Percentiles rank a stretch among this genome's conserved stretches.
These are phyloP conservation scores for Chamaetylas fuelleborni DNA, from an alignment of 2,113 vertebrate genomes.

Conservation along the genomic window DNA sequence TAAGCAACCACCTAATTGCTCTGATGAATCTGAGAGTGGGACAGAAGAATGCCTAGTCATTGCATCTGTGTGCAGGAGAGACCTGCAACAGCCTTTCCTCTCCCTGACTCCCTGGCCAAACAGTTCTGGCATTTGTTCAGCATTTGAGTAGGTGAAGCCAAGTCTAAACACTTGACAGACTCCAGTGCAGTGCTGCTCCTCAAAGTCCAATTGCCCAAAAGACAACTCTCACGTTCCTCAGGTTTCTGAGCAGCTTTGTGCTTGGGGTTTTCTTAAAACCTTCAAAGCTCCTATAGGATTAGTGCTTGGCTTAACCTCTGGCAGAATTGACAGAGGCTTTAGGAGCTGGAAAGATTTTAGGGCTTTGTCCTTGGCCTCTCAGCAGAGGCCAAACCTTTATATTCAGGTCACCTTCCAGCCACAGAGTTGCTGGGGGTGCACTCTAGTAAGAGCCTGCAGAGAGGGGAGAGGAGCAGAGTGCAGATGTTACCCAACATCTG, in stretches of 20 bases:
- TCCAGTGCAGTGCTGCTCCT: background rate
- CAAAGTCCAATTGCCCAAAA: background rate
- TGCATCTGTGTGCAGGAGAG: background rate
- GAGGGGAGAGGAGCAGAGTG: background rate
- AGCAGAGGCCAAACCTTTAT: background rate
- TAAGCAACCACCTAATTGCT: background rate
- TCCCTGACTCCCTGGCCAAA: background rate
- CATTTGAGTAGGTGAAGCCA: background rate
- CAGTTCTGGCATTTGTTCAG: background rate
- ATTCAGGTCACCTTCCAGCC: background rate
- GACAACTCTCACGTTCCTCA: background rate
- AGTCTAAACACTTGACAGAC: rapidly evolving
- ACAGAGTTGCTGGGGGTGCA: background rate
- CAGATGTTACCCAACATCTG: background rate
- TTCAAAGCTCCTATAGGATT: background rate
- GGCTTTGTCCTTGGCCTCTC: background rate
- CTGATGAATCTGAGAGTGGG: background rate
- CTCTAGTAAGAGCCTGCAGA: background rate
- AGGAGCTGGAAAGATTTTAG: background rate
- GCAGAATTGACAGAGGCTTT: background rate
- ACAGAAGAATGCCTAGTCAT: background rate
- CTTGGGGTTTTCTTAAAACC: background rate
- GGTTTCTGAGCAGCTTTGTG: background rate
- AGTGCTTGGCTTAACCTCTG: background rate
- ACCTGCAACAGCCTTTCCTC: background rate